Evolutionary conservation across 37 sponge, comb jelly and placozoan genomes (phyloP).

Genomic region (Agelas oroides): DNA sequence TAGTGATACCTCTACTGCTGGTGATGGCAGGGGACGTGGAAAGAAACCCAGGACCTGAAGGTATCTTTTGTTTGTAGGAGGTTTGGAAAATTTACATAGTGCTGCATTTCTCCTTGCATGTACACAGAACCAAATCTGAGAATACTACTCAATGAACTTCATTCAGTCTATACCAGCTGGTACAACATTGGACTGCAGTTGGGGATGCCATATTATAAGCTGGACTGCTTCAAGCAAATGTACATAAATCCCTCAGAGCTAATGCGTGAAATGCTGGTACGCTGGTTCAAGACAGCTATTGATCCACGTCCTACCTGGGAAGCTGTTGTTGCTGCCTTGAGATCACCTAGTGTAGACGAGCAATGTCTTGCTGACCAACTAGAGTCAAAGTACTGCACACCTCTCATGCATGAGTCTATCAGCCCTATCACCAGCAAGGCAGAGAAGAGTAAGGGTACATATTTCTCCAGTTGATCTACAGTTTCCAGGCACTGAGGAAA

Average conservation of each 20-base stretch:
- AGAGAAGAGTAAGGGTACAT: too few relatives aligned
- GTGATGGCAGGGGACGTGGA: too few relatives aligned
- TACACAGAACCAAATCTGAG: too few relatives aligned
- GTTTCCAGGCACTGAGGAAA: too few relatives aligned
- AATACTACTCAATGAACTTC: not conserved
- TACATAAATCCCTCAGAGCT: not conserved
- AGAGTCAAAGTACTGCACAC: not conserved
- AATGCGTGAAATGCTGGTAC: not conserved
- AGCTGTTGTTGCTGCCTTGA: not conserved
- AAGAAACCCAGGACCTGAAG: too few relatives aligned
- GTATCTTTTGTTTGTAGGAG: too few relatives aligned
- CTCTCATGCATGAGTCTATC: too few relatives aligned
- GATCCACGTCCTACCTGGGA: not conserved
- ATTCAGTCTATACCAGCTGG: not conserved
- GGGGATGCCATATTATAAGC: not conserved
- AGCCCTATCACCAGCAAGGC: too few relatives aligned
- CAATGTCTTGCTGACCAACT: not conserved
- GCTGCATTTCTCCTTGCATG: too few relatives aligned
- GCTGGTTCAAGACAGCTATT: conserved; percentile 6
- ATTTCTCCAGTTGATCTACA: too few relatives aligned
- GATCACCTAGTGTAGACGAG: not conserved
- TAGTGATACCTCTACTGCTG: too few relatives aligned
- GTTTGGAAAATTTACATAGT: too few relatives aligned
- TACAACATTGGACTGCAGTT: conserved; percentile 10
- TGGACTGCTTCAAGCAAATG: not conserved